These are phyloP conservation scores for Petromus typicus DNA, from an alignment of 2,113 vertebrate genomes.

Conservation along the genomic window DNA sequence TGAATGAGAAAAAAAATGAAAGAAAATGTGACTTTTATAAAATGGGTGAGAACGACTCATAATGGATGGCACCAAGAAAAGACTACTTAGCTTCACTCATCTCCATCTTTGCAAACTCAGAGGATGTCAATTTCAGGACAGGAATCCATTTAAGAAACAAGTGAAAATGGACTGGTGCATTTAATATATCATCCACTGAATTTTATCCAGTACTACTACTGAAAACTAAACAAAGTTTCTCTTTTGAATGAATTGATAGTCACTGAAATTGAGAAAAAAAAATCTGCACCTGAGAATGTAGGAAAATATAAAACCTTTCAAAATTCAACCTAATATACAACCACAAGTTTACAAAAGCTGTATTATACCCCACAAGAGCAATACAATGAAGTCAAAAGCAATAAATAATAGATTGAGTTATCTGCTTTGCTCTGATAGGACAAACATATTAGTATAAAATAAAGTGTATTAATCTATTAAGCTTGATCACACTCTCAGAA, in stretches of 20 bases:
- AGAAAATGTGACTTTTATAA: slow-evolving; percentile 66
- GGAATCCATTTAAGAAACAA: slow-evolving; percentile 3
- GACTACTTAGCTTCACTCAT: background rate
- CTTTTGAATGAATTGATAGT: background rate
- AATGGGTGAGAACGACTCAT: slow-evolving; percentile 41
- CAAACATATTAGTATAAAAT: slow-evolving; percentile 3
- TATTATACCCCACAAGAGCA: background rate
- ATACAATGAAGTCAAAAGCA: background rate
- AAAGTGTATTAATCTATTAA: background rate
- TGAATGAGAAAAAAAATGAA: slow-evolving; percentile 36
- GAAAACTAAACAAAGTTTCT: slow-evolving; percentile 25
- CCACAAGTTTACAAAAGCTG: slow-evolving; percentile 29
- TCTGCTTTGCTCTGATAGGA: background rate
- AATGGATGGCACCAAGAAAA: slow-evolving; percentile 2
- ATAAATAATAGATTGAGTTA: background rate
- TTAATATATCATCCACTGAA: background rate
- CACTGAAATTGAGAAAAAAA: slow-evolving; percentile 27
- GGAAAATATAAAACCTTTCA: background rate
- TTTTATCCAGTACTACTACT: background rate
- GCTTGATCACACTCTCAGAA: slow-evolving; percentile 1
- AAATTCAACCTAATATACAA: background rate
- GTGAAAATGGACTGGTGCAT: background rate
- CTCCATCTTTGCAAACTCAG: slow-evolving; percentile 51
- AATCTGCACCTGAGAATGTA: background rate
- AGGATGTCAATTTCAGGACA: background rate